Base-by-base conservation (phyloP, 1,140 invertebrate species). In the Brachionus asplanchnoidis region DNA sequence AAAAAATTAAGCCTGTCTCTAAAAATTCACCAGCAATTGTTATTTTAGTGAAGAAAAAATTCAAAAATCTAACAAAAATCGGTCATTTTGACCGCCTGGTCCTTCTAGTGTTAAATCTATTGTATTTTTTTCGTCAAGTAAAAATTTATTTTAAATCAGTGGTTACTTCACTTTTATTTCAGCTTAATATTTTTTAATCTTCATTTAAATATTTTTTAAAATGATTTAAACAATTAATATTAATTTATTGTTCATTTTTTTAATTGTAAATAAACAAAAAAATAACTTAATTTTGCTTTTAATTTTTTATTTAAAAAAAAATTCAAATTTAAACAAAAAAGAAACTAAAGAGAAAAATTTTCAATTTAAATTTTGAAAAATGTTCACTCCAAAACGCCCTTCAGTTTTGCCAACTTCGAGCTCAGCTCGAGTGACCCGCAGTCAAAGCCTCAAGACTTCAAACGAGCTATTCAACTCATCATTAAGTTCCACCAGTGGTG, bases 391-490 rank as follows among this genome's bases (percentile, higher is more conserved):
- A 66, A 68, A 68, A 17, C 56, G 65, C 26, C n/a, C 53, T 42
- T 82, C 79, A 7, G 28, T 68, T 42, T 28, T 65, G 23, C 23
- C 79, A 14, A 82, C 50, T 3, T 14, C 79, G 12, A 23, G 9
- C 3, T 82, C 79, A 4, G 50, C 79, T 65, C 20, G 53, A 40
- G 53, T 82, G 12, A 82, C 50, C 32, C 28, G 79, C 3, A 82
- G 79, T 20, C 79, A 82, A 82, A 82, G 79, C 5, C 53, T 82
- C 26, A 60, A 68, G 20, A 65, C 79, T 12, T 40, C 28, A 28
- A 82, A 82, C 42, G 79, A 82, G n/a, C 36, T 82, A 23, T 82
- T 82, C 26, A 82, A 68, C 40, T 68, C 79, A 8, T 28, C 65
- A 32, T 1, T 82, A 12, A 82, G 53, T 20, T 17, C 79, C 17